Evolutionary conservation across 2,888 invertebrate genomes (phyloP).

Genomic region (Anoncus sp.): DNA sequence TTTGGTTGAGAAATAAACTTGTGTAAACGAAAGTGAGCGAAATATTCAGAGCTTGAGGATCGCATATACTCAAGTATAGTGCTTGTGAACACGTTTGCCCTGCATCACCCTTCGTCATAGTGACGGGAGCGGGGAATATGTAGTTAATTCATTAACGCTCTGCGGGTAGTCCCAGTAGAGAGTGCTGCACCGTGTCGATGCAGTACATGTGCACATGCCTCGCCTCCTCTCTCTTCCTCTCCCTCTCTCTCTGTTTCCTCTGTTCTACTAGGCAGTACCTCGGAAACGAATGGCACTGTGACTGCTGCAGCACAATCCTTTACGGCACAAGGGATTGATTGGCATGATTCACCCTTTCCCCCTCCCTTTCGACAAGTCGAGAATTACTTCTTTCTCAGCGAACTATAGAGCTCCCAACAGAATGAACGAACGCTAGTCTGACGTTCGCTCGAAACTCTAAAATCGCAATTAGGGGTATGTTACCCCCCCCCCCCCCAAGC

Average conservation of each 20-base stretch:
- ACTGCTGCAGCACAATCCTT: constrained; percentile 45
- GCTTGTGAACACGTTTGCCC: constrained; percentile 11
- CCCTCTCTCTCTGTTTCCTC: constrained; percentile 47
- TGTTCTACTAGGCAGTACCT: constrained; percentile 22
- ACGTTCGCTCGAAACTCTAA: constrained; percentile 62
- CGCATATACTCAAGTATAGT: constrained; percentile 20
- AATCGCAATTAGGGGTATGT: constrained; percentile 68
- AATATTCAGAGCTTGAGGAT: constrained; percentile 25
- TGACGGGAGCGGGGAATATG: constrained; percentile 57
- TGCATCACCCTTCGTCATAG: constrained; percentile 17
- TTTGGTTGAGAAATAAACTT: constrained; percentile 29
- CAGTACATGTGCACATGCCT: constrained; percentile 45
- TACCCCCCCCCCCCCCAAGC: constrained; percentile 38
- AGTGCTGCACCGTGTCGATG: constrained; percentile 37
- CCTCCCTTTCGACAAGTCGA: constrained; percentile 61
- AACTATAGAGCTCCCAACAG: constrained; percentile 44
- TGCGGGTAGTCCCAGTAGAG: constrained; percentile 60
- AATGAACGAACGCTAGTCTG: constrained; percentile 28
- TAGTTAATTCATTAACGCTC: constrained; percentile 74
- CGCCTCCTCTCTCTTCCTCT: constrained; percentile 20
- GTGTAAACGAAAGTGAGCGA: constrained; percentile 32
- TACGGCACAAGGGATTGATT: constrained; percentile 68
- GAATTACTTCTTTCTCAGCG: constrained; percentile 70
- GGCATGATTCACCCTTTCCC: constrained; percentile 69
- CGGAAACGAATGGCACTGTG: constrained; percentile 38